phyloP scores from a whole-genome alignment of 2,888 invertebrate species.

The Agriopis aurantiaria region DNA sequence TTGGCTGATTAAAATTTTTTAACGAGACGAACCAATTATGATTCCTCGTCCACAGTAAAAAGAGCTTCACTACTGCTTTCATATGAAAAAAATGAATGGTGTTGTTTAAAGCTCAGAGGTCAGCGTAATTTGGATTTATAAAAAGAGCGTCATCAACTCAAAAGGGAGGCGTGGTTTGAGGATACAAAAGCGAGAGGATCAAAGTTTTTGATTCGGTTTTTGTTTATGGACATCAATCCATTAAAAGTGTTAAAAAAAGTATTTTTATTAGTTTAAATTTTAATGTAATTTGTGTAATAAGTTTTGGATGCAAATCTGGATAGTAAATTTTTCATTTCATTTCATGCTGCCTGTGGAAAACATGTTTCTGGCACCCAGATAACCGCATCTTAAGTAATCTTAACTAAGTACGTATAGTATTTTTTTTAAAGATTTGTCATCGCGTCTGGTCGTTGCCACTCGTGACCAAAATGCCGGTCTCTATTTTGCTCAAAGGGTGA shows the following conservation, averaged over 20 bases:
- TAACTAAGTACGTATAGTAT: too few relatives aligned
- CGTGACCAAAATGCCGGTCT: too few relatives aligned
- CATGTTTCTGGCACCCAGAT: too few relatives aligned
- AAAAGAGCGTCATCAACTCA: conserved; percentile 69
- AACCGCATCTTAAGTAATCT: too few relatives aligned
- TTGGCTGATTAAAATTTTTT: conserved; percentile 77
- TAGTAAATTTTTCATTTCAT: too few relatives aligned
- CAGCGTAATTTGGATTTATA: conserved; percentile 40
- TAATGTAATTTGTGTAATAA: too few relatives aligned
- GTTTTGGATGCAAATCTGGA: too few relatives aligned
- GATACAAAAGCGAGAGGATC: conserved; percentile 69
- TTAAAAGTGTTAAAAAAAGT: conserved; percentile 35
- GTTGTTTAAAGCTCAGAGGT: conserved; percentile 35
- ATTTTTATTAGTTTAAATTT: too few relatives aligned
- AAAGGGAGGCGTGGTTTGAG: conserved; percentile 68
- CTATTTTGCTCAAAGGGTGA: too few relatives aligned
- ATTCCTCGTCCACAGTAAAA: conserved; percentile 51
- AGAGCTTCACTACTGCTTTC: conserved; percentile 34
- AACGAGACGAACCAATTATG: conserved; percentile 76
- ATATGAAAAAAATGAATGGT: conserved; percentile 24
- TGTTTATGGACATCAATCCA: conserved; percentile 57
- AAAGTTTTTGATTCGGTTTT: conserved; percentile 63
- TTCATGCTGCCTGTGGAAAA: too few relatives aligned
- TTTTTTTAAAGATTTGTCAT: too few relatives aligned
- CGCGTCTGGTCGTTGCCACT: too few relatives aligned